Base-by-base conservation (phyloP, 92 coral and sea anemone species). In the Galaxea fascicularis region DNA sequence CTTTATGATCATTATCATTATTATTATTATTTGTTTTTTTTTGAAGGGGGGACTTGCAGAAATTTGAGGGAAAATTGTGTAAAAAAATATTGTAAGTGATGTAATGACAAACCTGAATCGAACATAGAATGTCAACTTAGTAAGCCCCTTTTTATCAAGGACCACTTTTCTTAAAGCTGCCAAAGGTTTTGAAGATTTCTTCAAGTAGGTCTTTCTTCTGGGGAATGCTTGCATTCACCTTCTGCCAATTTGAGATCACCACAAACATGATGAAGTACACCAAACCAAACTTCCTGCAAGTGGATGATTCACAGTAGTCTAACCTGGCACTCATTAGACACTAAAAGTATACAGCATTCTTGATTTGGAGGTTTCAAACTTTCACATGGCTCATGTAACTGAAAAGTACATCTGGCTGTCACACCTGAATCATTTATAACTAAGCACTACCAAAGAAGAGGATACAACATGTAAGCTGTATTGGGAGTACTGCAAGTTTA, bases 251-350 rank as follows among this genome's bases (percentile, higher is more conserved):
- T 66, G 56, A 82, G 92, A 27, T 88, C 92, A 8, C 92, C 92
- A 78, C 89, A 86, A 27, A 86, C 88, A 76, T 88, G 91, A 69
- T 88, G 92, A 8, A 88, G 56, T n/a, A 88, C 88, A 44, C 92
- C 92, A 76, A 44, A 22, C 92, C 92, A 88, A 12, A 68, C 57
- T 59, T 74, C 76, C 91, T 88, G 29, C 17, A 77, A 75, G 59
- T 53, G 59, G 15, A 53, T 53, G 59, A 53, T 53, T 39, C 5
- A 35, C 1, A 69, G 22, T 6, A 35, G 59, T 53, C 59, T 53
- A 53, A 53, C 59, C 59, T 53, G 59, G 18, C 0, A 53, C 59
- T 53, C 59, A 53, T 16, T 53, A 0, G 59, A 53, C 59, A 53
- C 59, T 53, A 53, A 53, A 53, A 53, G 17, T 53, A 53, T 53